Base-by-base conservation (phyloP, 1,140 invertebrate genomes). In the Drosophila santomea region DNA sequence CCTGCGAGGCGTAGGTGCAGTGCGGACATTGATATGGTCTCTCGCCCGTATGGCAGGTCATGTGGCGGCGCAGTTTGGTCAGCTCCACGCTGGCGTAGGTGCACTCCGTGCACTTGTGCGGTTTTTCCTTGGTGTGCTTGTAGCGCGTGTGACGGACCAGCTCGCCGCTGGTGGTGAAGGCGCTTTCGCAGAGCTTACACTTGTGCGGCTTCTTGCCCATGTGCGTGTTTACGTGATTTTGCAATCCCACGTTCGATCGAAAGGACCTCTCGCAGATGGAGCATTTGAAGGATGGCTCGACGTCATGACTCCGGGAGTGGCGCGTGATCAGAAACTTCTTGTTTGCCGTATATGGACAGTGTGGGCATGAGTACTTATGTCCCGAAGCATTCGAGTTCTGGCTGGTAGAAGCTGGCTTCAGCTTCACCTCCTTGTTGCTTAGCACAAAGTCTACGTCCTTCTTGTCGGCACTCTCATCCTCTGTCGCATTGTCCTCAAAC, bases 201-300 rank as follows among this genome's bases (percentile, higher is more conserved):
- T 96, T 95, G 93, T 99, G 98, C 0, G 98, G 98, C 89, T 98
- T 97, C 7, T 97, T 97, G 41, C 98, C 98, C 28, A 98, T 98
- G 92, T 99, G 98, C 63, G 98, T 99, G 92, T 99, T 99, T 2
- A 98, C 95, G 93, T 99, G 98, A 92, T 99, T 99, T 80, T 98
- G 96, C 25, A 99, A 93, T 0, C 98, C 98, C 1, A 97, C 97
- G 17, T 97, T 91, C 0, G 98, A 98, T 93, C 99, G 99, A 90
- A 99, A 99, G 6, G 97, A 98, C 50, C 98, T 94, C 80, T 98
- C 97, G 93, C 98, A 99, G 20, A 99, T 97, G 48, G 95, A 96
- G 67, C 92, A 99, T 91, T 98, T 98, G 91, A 98, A 97, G 0
- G 98, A 98, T 23, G 98, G 93, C 85, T 99, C 98, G 89, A 98